A percentile compares a stretch with the other conserved stretches of the same genome.
Conservation (phyloP, 2,113 vertebrate genomes). For the Mellivora capensis region DNA sequence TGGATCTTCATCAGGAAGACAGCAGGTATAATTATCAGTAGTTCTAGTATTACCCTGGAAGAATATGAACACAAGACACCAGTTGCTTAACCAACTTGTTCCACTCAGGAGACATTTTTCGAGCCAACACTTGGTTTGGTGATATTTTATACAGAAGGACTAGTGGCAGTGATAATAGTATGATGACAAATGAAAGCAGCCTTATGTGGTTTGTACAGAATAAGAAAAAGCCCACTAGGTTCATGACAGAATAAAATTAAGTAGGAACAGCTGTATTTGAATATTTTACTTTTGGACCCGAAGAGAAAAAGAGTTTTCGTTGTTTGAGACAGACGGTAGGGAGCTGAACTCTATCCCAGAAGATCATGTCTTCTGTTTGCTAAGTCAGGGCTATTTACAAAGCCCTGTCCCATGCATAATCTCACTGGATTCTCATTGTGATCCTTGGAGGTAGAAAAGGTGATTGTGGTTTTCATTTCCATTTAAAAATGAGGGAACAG, state of each 20-base stretch:
- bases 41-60: conserved; percentile 24
- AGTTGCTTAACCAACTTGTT: not conserved
- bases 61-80: conserved; percentile 13
- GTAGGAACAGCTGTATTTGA: conserved; percentile 15
- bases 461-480: not conserved
- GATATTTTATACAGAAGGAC: not conserved
- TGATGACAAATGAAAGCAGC: conserved; percentile 21
- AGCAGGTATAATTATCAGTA: conserved; percentile 29
- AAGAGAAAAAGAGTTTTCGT: not conserved
- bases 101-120: not conserved
- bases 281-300: not conserved
- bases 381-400: not conserved
- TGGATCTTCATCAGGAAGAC: conserved; percentile 9
- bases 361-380: not conserved
- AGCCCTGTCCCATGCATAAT: not conserved
- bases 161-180: not conserved
- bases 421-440: not conserved
- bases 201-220: not conserved
- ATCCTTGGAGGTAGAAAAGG: not conserved
- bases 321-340: not conserved
- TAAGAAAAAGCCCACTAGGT: conserved; percentile 30
- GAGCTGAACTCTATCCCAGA: not conserved
- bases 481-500: not conserved
- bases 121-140: not conserved
- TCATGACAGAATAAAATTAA: conserved; percentile 6